Evolutionary conservation across 2,113 vertebrate species (phyloP).

Genomic region (Trichomycterus rosablanca): DNA sequence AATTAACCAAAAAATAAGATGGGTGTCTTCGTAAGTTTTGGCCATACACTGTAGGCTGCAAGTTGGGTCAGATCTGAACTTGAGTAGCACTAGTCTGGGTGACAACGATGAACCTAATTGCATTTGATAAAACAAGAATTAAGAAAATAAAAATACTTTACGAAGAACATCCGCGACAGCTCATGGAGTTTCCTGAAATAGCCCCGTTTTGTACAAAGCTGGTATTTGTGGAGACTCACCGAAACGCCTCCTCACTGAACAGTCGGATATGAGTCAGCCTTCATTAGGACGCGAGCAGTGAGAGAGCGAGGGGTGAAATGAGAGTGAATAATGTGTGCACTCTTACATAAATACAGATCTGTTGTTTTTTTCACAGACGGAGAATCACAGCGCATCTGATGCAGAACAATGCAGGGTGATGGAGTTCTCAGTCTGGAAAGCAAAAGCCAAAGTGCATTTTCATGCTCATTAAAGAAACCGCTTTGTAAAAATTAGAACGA

Average conservation of each 20-base stretch:
- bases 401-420: background rate
- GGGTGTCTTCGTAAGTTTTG: too few relatives aligned
- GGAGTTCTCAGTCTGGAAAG: background rate
- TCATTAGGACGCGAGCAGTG: constrained; percentile 17
- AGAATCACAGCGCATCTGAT: too few relatives aligned
- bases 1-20: too few relatives aligned
- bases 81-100: too few relatives aligned
- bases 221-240: constrained; percentile 20
- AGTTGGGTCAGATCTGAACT: too few relatives aligned
- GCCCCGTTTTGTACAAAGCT: background rate
- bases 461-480: too few relatives aligned
- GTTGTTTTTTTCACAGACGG: background rate
- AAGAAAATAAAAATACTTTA: constrained; percentile 1
- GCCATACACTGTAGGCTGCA: too few relatives aligned
- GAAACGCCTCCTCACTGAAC: constrained; percentile 22
- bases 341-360: constrained; percentile 9
- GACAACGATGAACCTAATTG: too few relatives aligned
- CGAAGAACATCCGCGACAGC: constrained; percentile 1
- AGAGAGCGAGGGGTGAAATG: constrained; percentile 5
- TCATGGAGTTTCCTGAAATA: background rate
- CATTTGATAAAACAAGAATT: too few relatives aligned
- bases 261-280: constrained; percentile 30
- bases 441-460: too few relatives aligned
- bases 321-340: constrained; percentile 25
- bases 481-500: too few relatives aligned